A percentile compares a stretch with the other conserved stretches of the same genome.
Evolutionary conservation across 2,888 invertebrate species (phyloP).

Genomic region (Agriopis marginaria): DNA sequence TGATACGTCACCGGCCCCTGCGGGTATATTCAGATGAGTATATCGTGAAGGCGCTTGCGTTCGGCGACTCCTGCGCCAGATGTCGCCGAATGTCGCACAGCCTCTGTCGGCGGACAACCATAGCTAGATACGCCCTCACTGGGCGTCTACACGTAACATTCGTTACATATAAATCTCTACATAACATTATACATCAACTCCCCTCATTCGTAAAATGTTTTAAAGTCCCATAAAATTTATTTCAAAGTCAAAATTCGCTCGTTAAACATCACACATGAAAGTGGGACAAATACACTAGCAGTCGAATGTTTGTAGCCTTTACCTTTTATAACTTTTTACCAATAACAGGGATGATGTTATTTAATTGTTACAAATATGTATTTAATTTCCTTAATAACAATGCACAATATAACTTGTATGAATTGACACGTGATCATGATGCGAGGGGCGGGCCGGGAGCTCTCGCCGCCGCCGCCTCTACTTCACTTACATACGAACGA

Average conservation of each 20-base stretch:
- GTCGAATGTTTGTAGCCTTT: too few relatives aligned
- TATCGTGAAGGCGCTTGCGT: constrained; percentile 36
- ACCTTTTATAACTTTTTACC: background rate
- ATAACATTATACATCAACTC: constrained; percentile 70
- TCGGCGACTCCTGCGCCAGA: constrained; percentile 13
- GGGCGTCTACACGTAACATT: constrained; percentile 63
- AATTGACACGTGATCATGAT: constrained; percentile 82
- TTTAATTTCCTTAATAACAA: constrained; percentile 78
- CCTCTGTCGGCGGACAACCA: constrained; percentile 29
- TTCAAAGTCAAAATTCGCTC: background rate
- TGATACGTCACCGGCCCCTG: constrained; percentile 60
- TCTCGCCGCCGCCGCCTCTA: constrained; percentile 51
- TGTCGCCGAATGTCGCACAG: constrained; percentile 8
- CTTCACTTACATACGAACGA: constrained; percentile 77
- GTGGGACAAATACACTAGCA: background rate
- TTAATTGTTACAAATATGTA: constrained; percentile 78
- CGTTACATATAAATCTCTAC: constrained; percentile 79
- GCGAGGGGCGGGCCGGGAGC: constrained; percentile 48
- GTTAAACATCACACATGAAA: background rate
- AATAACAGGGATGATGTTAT: constrained; percentile 34
- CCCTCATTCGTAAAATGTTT: constrained; percentile 6
- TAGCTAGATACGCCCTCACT: constrained; percentile 44
- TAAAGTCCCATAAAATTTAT: background rate
- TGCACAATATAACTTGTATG: constrained; percentile 82
- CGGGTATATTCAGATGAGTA: constrained; percentile 50